Evolutionary conservation across 2,113 vertebrate species (phyloP).

Genomic region (Anarrhichthys ocellatus): DNA sequence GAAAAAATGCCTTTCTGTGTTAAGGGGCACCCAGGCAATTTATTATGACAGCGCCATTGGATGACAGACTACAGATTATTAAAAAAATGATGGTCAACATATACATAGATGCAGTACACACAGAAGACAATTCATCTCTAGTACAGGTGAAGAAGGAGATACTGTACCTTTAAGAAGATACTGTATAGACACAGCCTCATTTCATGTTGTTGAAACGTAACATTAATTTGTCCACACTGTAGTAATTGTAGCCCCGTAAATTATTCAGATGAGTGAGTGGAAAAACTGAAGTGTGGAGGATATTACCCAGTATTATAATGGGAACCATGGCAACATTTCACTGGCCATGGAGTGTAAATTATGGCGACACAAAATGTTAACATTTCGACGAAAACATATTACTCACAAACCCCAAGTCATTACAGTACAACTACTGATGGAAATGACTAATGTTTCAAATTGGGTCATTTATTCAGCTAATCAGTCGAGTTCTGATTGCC

Average conservation of each 20-base stretch:
- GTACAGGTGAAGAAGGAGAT: background rate
- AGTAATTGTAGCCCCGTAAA: conserved; percentile 9
- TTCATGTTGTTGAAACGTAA: background rate
- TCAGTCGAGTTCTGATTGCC: conserved; percentile 10
- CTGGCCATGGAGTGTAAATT: background rate
- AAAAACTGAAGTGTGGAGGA: conserved; percentile 19
- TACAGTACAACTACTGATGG: background rate
- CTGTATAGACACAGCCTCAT: background rate
- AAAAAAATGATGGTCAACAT: background rate
- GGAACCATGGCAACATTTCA: conserved; percentile 31
- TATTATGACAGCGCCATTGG: background rate
- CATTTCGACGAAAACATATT: background rate
- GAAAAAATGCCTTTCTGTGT: background rate
- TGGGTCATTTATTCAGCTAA: conserved; percentile 32
- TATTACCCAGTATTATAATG: conserved; percentile 1
- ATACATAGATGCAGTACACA: background rate
- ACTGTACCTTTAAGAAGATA: background rate
- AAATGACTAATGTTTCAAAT: background rate
- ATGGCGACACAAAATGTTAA: background rate
- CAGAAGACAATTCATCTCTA: background rate
- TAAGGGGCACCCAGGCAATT: background rate
- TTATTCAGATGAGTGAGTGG: background rate
- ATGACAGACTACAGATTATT: background rate
- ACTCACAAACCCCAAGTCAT: background rate
- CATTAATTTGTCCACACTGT: background rate